A percentile compares a stretch with the other conserved stretches of the same genome.
These are phyloP conservation scores for Balanococcus diminutus DNA, from an alignment of 2,888 invertebrate genomes.

Conservation along the genomic window DNA sequence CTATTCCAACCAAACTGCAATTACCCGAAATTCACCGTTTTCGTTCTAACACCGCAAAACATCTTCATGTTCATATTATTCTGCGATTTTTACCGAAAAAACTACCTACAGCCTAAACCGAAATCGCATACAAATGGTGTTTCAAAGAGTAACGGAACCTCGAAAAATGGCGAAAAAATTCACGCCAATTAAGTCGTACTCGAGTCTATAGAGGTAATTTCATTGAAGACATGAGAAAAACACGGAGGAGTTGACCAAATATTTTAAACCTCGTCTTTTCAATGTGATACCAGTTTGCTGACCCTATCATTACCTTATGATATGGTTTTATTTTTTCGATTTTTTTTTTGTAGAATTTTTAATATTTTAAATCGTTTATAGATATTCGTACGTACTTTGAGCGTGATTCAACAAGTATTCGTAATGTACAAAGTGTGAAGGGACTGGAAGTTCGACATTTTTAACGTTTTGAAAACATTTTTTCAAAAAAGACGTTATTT, in stretches of 20 bases:
- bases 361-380: too few relatives aligned
- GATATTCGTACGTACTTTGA: too few relatives aligned
- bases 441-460: too few relatives aligned
- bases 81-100: conserved; percentile 71
- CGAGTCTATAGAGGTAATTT: background rate
- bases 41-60: conserved; percentile 70
- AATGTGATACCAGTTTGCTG: too few relatives aligned
- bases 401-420: too few relatives aligned
- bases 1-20: conserved; percentile 66
- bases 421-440: too few relatives aligned
- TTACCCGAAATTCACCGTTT: conserved; percentile 66
- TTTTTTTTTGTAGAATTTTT: too few relatives aligned
- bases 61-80: conserved; percentile 72
- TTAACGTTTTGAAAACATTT: too few relatives aligned
- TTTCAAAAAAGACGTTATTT: too few relatives aligned
- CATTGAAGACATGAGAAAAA: background rate
- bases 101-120: conserved; percentile 64
- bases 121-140: background rate
- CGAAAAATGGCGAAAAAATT: background rate
- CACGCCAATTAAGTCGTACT: background rate
- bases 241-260: background rate
- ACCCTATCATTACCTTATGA: too few relatives aligned
- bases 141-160: background rate
- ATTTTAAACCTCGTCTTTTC: background rate
- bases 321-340: too few relatives aligned